Conservation (phyloP, 2,888 invertebrate genomes). For the Cosmopolites sordidus region DNA sequence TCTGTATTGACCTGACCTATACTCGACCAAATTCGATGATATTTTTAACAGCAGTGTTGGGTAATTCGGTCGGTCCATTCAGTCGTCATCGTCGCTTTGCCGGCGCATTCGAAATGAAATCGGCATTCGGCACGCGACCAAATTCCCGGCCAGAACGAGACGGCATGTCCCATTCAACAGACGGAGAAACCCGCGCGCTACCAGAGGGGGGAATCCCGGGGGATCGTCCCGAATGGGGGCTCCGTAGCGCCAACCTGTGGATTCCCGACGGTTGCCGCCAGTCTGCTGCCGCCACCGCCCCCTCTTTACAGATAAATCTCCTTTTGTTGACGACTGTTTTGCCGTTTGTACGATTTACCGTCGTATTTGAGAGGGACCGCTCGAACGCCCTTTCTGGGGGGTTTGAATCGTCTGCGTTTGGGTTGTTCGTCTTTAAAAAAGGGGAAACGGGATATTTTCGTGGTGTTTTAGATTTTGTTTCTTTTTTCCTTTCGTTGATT, state of each 20-base stretch:
- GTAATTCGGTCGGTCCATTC: too few species aligned
- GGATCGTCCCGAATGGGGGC: conserved; percentile 43
- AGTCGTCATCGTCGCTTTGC: too few species aligned
- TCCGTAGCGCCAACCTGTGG: conserved; percentile 47
- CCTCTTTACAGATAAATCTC: conserved; percentile 44
- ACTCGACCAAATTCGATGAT: too few species aligned
- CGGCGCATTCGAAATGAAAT: conserved; percentile 19
- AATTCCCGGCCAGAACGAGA: conserved; percentile 35
- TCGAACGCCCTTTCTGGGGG: neutral
- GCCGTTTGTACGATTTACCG: conserved; percentile 25
- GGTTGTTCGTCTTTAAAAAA: conserved; percentile 16
- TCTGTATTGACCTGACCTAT: too few species aligned
- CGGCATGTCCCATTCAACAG: conserved; percentile 43
- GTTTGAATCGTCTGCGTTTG: neutral
- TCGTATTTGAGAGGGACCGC: conserved; percentile 10
- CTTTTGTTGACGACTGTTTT: conserved; percentile 31
- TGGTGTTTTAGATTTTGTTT: too few species aligned
- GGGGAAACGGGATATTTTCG: too few species aligned
- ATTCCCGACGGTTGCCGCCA: conserved; percentile 35
- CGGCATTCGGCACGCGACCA: conserved; percentile 7
- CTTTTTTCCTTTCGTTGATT: too few species aligned
- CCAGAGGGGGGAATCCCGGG: conserved; percentile 40
- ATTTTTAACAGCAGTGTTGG: too few species aligned
- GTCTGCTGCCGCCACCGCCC: neutral
- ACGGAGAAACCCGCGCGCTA: conserved; percentile 37